Evolutionary conservation across 2,797 vertebrate species (phyloP), one percentile per base, ranked within the genome.

Genomic region (Sebastes alutus): DNA sequence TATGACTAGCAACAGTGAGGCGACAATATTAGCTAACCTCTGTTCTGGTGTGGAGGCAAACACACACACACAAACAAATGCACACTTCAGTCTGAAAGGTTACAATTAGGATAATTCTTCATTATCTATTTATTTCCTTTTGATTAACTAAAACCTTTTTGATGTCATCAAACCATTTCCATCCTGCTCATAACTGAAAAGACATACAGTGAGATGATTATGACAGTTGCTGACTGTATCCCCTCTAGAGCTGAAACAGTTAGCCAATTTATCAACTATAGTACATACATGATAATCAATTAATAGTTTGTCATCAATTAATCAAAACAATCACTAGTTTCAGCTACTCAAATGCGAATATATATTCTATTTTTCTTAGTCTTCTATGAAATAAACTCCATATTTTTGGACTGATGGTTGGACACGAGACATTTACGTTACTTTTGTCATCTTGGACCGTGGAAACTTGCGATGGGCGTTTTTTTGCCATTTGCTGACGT

Each of bases 1-100:
- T 89, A 85, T 76, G 87, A 74, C 80, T 86, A 77, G 81, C 87
- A 90, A 83, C 86, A 81, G 82, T 29, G 85, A 73, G 76, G 87
- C 25, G 58, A 81, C 81, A 49, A 55, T 67, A 68, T 88, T 80
- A 78, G 88, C 92, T 89, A 80, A 90, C 85, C 82, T 90, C 78
- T 87, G 81, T 78, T 78, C 77, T 82, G 77, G 55, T 80, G 69
- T 82, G 18, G 58, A 86, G 29, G 60, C 71, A 87, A 38, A 78
- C 86, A 64, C 70, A 73, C 81, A 30, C 33, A 64, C 77, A 42
- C 38, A 82, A 30, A 89, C 38, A 82, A 33, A 89, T 58, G 27
- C 70, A 66, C 76, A 83, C 81, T 79, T 75, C 52, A 74, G 59
- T 77, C 74, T 82, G 60, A 84, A 80, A 82, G 81, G 78, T 84